Percentiles rank a stretch among this genome's conserved stretches.
phyloP scores from a whole-genome alignment of 1,140 invertebrate species.

The Triops cancriformis region DNA sequence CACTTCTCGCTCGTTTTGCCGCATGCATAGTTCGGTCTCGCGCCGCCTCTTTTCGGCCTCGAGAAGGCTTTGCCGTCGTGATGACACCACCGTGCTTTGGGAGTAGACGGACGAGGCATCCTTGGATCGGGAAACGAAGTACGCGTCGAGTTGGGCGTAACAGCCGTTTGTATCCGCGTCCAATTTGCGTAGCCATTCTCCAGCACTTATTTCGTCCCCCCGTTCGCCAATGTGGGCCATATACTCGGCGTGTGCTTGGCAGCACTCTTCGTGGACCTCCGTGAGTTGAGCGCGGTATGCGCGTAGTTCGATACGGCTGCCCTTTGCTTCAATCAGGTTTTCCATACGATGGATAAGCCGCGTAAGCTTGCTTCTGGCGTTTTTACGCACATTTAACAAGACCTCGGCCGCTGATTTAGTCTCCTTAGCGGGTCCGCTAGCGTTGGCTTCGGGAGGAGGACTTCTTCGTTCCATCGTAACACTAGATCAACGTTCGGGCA shows the following conservation, averaged over 20 bases:
- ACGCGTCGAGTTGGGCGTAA: background rate
- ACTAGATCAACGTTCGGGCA: background rate
- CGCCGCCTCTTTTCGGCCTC: background rate
- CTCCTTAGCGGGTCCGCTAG: background rate
- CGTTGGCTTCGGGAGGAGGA: background rate
- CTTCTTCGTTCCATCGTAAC: background rate
- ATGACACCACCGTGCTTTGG: background rate
- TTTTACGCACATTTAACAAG: background rate
- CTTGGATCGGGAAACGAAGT: background rate
- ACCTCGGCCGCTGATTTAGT: background rate
- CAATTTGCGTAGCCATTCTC: conserved; percentile 1
- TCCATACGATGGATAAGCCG: background rate
- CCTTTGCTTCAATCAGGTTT: background rate
- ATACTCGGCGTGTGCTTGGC: background rate
- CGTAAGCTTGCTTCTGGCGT: background rate
- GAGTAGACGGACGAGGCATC: background rate
- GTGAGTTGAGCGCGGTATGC: background rate
- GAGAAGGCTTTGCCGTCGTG: background rate
- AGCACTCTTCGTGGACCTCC: no score
- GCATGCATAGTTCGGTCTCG: background rate
- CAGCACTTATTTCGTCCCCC: background rate
- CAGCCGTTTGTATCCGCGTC: background rate
- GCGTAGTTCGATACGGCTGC: background rate
- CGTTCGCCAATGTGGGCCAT: background rate
- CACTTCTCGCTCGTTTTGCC: background rate